Percentiles rank a stretch among this genome's conserved stretches.
These are phyloP conservation scores for Archips xylosteana DNA, from an alignment of 2,888 invertebrate species.

Conservation along the genomic window DNA sequence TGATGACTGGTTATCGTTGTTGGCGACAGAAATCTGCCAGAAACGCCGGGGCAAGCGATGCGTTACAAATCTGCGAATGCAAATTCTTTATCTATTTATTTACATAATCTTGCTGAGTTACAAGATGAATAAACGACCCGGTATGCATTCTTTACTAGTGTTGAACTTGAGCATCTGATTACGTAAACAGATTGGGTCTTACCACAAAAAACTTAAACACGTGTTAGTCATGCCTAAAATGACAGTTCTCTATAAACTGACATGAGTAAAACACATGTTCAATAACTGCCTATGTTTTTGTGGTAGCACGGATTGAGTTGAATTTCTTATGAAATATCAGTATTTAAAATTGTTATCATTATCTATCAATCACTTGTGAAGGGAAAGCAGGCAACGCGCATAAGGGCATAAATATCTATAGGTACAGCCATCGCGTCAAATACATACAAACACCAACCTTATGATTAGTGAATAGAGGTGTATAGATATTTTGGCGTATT, in stretches of 20 bases:
- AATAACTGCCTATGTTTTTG: too few species aligned
- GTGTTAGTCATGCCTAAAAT: too few species aligned
- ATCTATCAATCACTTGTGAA: neutral
- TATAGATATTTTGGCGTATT: too few species aligned
- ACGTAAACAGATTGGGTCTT: neutral
- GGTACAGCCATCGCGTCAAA: too few species aligned
- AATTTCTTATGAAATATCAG: neutral
- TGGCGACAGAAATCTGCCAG: neutral
- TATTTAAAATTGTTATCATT: neutral
- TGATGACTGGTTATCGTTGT: slow-evolving; percentile 5
- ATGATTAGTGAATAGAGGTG: too few species aligned
- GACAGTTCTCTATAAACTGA: too few species aligned
- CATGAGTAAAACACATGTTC: too few species aligned
- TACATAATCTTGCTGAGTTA: neutral
- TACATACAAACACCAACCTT: too few species aligned
- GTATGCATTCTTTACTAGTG: neutral
- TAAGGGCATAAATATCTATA: too few species aligned
- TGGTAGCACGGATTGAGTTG: too few species aligned
- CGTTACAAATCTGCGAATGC: neutral
- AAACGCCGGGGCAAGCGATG: neutral
- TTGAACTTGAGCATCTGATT: neutral
- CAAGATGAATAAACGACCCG: neutral
- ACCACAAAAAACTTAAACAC: too few species aligned
- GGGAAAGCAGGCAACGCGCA: neutral
- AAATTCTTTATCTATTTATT: neutral